Conservation (phyloP, 2,888 invertebrate genomes). For the Heliconius cydno region DNA sequence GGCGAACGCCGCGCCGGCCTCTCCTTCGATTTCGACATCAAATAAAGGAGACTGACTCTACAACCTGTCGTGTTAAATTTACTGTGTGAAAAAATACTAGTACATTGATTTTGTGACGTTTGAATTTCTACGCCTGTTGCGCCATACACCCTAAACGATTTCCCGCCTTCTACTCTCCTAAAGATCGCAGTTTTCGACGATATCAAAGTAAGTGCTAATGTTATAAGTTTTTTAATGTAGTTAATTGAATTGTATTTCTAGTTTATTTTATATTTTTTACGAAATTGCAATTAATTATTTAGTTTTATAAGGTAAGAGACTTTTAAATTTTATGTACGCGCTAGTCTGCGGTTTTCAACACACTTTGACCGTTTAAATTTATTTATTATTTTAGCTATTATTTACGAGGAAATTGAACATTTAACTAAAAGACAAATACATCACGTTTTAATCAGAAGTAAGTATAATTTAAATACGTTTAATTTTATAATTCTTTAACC, state of each 20-base stretch:
- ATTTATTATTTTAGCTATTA: background rate
- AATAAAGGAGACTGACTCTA: constrained; percentile 56
- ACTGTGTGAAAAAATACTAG: constrained; percentile 65
- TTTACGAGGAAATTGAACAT: background rate
- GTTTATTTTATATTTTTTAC: background rate
- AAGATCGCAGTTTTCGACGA: constrained; percentile 59
- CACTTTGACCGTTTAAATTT: background rate
- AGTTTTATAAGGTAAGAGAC: background rate
- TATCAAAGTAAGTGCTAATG: constrained; percentile 67
- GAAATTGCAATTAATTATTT: background rate
- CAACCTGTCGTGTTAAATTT: constrained; percentile 58
- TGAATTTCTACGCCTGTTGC: constrained; percentile 63
- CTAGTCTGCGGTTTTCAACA: background rate
- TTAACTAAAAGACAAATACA: background rate
- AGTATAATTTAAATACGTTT: background rate
- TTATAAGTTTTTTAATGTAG: constrained; percentile 56
- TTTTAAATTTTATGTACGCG: background rate
- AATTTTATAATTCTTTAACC: background rate
- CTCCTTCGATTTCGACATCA: constrained; percentile 52
- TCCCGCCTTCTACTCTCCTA: constrained; percentile 50
- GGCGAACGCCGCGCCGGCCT: constrained; percentile 71
- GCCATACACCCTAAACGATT: constrained; percentile 45
- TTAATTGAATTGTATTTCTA: background rate
- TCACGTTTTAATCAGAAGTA: background rate
- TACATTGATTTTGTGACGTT: constrained; percentile 60